Evolutionary conservation across 2,888 invertebrate species (phyloP), one percentile per base, ranked within the genome.

Genomic region (Mactromeris polynyma): DNA sequence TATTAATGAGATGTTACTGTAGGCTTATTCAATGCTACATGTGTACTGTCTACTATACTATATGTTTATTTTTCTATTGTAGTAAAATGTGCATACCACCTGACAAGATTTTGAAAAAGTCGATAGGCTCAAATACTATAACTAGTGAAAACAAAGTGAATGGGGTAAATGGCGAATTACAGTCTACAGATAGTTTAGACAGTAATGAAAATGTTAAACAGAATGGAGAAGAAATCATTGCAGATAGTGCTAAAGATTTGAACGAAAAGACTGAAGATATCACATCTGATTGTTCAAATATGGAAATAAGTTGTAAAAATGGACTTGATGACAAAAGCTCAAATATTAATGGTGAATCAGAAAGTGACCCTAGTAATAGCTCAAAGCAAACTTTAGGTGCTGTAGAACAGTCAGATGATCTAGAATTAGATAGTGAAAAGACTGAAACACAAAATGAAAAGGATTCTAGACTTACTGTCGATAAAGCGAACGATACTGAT

Each of bases 61-160:
- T n/a, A n/a, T n/a, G 6, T 40, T 6, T 33, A 21, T 40, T 42
- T 46, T 46, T 80, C 26, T 80, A n/a, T 81, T 87, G 26, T 81
- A 90, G 89, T 81, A 90, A 90, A 87, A 87, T 90, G 87, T 90
- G 85, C 69, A 90, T 90, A 82, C 89, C 89, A n/a, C 87, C 89
- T 6, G 89, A 89, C 19, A 79, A 78, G 40, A 36, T 51, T 21
- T 51, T 17, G 31, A 77, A 51, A 46, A 78, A 40, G 51, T 40
- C 36, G 6, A 81, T 73, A 3, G 64, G 58, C 0, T 85, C 85
- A 6, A 58, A 40, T 77, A 79, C 21, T n/a, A 58, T n/a, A 19
- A 21, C 11, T 80, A 36, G 64, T 33, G 54, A 36, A 33, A 58
- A 42, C 42, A 69, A 64, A 11, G 46, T 51, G n/a, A 54, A 19